Evolutionary conservation across 2,113 vertebrate species (phyloP), one percentile per base, ranked within the genome.

Genomic region (Ahaetulla prasina): DNA sequence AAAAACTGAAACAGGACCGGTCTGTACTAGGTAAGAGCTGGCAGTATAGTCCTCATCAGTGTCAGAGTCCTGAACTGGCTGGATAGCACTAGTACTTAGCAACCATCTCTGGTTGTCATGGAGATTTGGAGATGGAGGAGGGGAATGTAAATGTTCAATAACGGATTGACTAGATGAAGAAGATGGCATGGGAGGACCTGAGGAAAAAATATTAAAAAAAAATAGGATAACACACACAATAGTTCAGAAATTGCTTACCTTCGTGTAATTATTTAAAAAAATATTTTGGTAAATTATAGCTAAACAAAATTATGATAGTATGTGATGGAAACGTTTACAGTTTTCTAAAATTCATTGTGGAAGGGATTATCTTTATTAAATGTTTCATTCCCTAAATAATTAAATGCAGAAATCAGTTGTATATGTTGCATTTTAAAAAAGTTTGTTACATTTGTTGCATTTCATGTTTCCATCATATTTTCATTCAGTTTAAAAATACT

Each of bases 91-190:
- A 97, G 97, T 97, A 97, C 97, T 98, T 98, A 98, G 98, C 97
- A 98, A 97, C 97, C 97, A 97, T 97, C 96, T 97, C 97, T 98
- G 98, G 97, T 97, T 98, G 97, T 97, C 97, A 98, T 97, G 96
- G 96, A 96, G 97, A 97, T 95, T 94, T 94, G 97, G 97, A 96
- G 97, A 97, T 97, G 97, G 96, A 97, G 96, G 96, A 97, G 96
- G 98, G 96, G 97, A 98, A 97, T 96, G 96, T 96, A 96, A 97
- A 97, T 97, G 97, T 94, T 98, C 97, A 96, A 96, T 97, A 97
- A 96, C 97, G 95, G 98, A 98, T 97, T 98, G 96, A 96, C 97
- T 98, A 98, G 98, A 97, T 96, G 96, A 98, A 96, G 97, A 97
- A 95, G 97, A 97, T 98, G 97, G 97, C 97, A 97, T 97, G 97